Conservation (phyloP, 2,113 vertebrate species). For the Aphelocoma coerulescens region DNA sequence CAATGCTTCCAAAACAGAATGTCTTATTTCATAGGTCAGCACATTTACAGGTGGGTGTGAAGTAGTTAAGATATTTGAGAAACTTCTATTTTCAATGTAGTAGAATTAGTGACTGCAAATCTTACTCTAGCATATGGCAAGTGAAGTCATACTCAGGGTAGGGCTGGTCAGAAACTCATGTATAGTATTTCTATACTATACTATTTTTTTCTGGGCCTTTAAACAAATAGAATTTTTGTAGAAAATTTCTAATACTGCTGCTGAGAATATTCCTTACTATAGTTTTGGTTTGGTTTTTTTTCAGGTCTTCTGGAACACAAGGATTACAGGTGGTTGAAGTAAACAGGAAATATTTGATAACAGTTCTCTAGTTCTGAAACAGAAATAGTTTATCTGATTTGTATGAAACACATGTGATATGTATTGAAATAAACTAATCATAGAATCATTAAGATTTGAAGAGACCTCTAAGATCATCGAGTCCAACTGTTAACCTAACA, state of each 20-base stretch:
- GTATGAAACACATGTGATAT: background rate
- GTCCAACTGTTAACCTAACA: background rate
- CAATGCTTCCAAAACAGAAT: background rate
- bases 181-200: background rate
- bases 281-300: background rate
- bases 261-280: background rate
- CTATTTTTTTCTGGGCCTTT: background rate
- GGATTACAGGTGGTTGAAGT: background rate
- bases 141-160: background rate
- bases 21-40: background rate
- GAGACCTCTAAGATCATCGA: background rate
- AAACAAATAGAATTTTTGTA: background rate
- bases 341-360: background rate
- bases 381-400: background rate
- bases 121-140: background rate
- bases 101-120: background rate
- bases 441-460: background rate
- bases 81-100: background rate
- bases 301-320: background rate
- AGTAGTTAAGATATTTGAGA: background rate
- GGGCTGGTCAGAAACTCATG: background rate
- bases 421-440: background rate
- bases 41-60: background rate
- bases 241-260: background rate
- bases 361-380: background rate